Evolutionary conservation across 2,888 invertebrate genomes (phyloP).

Genomic region (Megalurothrips usitatus): DNA sequence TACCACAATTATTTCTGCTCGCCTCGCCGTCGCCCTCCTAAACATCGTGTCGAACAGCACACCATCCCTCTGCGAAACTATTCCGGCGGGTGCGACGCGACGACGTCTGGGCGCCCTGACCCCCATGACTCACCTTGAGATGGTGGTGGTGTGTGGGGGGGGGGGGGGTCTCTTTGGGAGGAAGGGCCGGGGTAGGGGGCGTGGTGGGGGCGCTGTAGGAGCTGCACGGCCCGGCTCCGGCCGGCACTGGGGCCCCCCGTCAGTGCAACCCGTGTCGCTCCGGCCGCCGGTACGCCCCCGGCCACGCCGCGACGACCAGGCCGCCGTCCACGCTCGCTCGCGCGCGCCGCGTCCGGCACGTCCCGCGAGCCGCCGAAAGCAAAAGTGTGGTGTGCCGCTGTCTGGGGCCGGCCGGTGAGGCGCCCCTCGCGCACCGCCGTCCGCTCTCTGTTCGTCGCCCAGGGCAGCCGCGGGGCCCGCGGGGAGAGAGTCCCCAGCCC

Average conservation of each 20-base stretch:
- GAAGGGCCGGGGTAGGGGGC: neutral
- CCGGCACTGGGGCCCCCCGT: neutral
- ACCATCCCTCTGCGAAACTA: too few relatives aligned
- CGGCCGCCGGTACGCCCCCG: neutral
- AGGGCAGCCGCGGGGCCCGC: too few relatives aligned
- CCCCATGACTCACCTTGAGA: slow-evolving; percentile 12
- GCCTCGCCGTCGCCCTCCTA: neutral
- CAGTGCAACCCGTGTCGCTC: slow-evolving; percentile 1
- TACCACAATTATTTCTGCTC: neutral
- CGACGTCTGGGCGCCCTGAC: neutral
- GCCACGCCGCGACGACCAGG: neutral
- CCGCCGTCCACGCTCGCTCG: neutral
- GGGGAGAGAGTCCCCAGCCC: too few relatives aligned
- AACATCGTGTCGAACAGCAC: neutral
- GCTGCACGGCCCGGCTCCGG: neutral
- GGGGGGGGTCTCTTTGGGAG: neutral
- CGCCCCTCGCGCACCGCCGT: too few relatives aligned
- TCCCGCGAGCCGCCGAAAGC: neutral
- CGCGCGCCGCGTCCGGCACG: neutral
- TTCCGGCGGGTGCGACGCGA: neutral
- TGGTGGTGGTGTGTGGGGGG: neutral
- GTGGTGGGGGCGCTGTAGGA: neutral
- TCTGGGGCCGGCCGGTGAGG: too few relatives aligned
- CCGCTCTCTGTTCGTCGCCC: too few relatives aligned
- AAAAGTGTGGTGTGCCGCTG: neutral